These are phyloP conservation scores for Mythimna lalbum DNA, from an alignment of 2,888 invertebrate species.

Conservation along the genomic window DNA sequence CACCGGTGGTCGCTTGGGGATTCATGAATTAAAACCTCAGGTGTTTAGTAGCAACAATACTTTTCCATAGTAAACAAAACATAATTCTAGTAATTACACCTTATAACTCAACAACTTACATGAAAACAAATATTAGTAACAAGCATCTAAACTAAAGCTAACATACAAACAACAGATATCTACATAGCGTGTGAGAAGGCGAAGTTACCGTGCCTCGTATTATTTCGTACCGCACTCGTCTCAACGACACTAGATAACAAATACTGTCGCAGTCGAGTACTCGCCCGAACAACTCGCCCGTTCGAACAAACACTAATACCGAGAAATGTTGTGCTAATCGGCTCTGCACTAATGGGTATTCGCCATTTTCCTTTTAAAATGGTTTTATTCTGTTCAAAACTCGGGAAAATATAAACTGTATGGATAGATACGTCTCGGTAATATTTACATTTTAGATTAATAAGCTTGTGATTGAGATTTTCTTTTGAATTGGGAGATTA, in stretches of 20 bases:
- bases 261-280: slow-evolving; percentile 51
- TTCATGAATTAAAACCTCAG: neutral
- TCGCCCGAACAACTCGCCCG: slow-evolving; percentile 60
- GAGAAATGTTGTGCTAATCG: slow-evolving; percentile 71
- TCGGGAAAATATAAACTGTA: slow-evolving; percentile 42
- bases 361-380: slow-evolving; percentile 67
- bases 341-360: slow-evolving; percentile 73
- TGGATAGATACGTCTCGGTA: neutral
- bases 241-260: slow-evolving; percentile 40
- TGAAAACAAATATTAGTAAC: slow-evolving; percentile 19
- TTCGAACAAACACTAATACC: slow-evolving; percentile 66
- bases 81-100: neutral
- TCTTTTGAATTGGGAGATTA: slow-evolving; percentile 10
- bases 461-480: slow-evolving; percentile 9
- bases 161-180: slow-evolving; percentile 6
- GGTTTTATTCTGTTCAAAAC: slow-evolving; percentile 50
- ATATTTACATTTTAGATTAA: slow-evolving; percentile 16
- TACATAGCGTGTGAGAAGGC: slow-evolving; percentile 6
- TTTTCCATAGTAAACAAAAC: neutral
- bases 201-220: slow-evolving; percentile 34
- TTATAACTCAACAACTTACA: slow-evolving; percentile 11
- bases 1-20: too few relatives aligned
- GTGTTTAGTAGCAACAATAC: neutral
- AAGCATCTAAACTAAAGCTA: slow-evolving; percentile 14
- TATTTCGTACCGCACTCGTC: slow-evolving; percentile 45